Evolutionary conservation across 2,113 vertebrate genomes (phyloP).

Genomic region (Peromyscus polionotus): DNA sequence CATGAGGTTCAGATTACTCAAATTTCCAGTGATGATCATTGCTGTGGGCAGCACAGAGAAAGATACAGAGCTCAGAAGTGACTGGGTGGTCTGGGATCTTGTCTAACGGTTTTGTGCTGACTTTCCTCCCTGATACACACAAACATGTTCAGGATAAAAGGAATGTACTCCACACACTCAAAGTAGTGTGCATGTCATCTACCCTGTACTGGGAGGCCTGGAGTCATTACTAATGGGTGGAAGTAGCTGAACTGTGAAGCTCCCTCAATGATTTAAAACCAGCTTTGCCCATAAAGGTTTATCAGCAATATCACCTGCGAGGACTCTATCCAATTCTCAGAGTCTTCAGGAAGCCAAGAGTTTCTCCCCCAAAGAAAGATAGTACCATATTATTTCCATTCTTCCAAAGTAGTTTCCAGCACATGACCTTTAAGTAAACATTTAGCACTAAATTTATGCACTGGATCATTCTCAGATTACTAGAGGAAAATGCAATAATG

Average conservation of each 20-base stretch:
- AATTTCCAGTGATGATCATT: background rate
- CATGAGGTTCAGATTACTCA: background rate
- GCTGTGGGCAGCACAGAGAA: background rate
- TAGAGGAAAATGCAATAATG: no score
- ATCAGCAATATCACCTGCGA: background rate
- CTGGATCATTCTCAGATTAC: no score
- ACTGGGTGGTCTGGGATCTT: background rate
- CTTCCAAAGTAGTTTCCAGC: background rate
- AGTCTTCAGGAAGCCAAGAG: background rate
- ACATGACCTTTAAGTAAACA: background rate
- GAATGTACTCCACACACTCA: background rate
- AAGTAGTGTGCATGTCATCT: background rate
- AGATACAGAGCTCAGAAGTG: background rate
- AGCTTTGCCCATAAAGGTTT: background rate
- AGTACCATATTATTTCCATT: background rate
- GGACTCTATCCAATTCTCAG: background rate
- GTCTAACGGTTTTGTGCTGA: background rate
- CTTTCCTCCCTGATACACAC: background rate
- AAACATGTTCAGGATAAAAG: background rate
- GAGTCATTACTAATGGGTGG: background rate
- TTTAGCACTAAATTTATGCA: background rate
- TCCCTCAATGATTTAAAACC: background rate
- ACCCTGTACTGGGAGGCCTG: background rate
- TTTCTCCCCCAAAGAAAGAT: conserved; percentile 3
- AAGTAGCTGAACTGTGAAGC: background rate